Evolutionary conservation across 2,797 vertebrate species (phyloP), one percentile per base, ranked within the genome.

Genomic region (Neostethus bicornis): DNA sequence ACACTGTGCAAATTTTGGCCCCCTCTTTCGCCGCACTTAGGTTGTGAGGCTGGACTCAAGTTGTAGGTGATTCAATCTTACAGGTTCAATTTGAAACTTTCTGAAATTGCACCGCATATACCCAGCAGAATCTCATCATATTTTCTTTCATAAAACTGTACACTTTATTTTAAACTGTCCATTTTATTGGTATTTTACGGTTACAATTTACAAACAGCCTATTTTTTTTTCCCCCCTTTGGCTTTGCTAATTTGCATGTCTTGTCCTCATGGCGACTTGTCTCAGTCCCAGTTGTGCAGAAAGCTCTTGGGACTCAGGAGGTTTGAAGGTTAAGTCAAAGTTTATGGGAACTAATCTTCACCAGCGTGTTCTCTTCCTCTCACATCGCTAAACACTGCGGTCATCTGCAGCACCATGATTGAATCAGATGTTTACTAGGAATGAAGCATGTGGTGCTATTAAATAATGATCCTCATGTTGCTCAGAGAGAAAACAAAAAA

Each of bases 251-350:
- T 73, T 77, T 79, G 42, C 39, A 61, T 74, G 71, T 74, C 19
- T 61, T 67, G 42, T 58, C 14, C 34, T 56, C 41, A 59, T 39
- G n/a, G 48, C 70, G 55, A 37, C 43, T 54, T 66, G 59, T 80
- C 66, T 17, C 14, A 25, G n/a, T n/a, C 58, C 20, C 66, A 73
- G 67, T 79, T 59, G 28, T n/a, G 57, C 47, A 56, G 44, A 70
- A 80, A 61, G 31, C 87, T 65, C 75, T 2, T 1, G 77, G 84
- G 88, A 87, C 43, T 17, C 21, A 47, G 5, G 8, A 56, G 58
- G 81, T 78, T 86, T 75, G 29, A 46, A 72, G 81, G 84, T 80
- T 79, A 85, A 84, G 89, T 88, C 85, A 88, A 87, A 90, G 88
- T 79, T 84, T 88, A 69, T 91, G 89, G 86, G 86, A 92, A 90